Percentiles rank a stretch among this genome's conserved stretches.
Evolutionary conservation across 2,797 vertebrate species (phyloP).

Genomic region (Masticophis lateralis): DNA sequence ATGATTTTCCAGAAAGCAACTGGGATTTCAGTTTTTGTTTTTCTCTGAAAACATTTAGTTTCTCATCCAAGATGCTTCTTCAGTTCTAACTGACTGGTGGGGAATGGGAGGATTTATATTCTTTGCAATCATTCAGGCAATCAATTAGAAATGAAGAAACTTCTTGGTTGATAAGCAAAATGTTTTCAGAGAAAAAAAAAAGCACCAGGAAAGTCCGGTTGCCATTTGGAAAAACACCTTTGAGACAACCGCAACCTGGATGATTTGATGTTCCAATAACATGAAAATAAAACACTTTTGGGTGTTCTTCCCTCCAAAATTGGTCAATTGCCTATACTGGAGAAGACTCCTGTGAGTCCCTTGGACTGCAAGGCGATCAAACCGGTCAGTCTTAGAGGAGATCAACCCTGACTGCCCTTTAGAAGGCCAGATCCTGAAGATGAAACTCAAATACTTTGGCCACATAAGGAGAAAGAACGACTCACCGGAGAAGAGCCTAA

Average conservation of each 20-base stretch:
- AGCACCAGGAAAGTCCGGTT: not conserved
- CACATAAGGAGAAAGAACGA: too few species aligned
- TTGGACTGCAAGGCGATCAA: too few species aligned
- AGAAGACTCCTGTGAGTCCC: too few species aligned
- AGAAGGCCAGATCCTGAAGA: too few species aligned
- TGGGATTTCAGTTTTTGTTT: not conserved
- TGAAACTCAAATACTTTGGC: too few species aligned
- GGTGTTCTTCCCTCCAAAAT: not conserved
- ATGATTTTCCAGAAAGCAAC: not conserved
- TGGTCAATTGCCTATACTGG: not conserved
- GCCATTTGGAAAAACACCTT: not conserved
- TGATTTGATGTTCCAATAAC: not conserved
- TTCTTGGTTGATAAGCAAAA: not conserved
- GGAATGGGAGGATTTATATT: not conserved
- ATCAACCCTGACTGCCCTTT: too few species aligned
- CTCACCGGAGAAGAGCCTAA: too few species aligned
- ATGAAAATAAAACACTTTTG: not conserved
- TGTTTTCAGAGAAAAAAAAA: not conserved
- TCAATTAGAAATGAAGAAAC: not conserved
- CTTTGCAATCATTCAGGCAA: not conserved
- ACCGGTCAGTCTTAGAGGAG: too few species aligned
- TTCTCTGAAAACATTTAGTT: not conserved
- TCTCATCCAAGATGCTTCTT: not conserved
- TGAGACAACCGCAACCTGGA: too few species aligned
- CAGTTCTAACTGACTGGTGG: not conserved